Conservation (phyloP, 2,797 vertebrate species). For the Ctenopoma multispine region DNA sequence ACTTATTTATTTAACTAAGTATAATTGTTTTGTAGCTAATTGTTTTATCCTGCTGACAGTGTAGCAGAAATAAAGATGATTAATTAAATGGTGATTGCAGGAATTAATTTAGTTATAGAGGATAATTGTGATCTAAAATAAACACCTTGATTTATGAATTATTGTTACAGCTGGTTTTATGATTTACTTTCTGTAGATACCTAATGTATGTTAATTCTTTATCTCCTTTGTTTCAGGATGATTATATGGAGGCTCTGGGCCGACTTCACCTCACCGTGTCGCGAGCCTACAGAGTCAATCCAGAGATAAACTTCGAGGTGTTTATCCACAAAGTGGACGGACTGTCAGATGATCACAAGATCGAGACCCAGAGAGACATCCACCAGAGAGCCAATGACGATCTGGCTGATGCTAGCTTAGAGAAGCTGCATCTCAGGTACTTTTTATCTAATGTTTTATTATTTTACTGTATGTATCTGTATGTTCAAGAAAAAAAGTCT, state of each 20-base stretch:
- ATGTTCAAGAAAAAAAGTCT: background rate
- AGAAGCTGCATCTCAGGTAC: constrained; percentile 98
- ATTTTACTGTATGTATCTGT: background rate
- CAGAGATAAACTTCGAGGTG: constrained; percentile 99
- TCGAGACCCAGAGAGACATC: constrained; percentile 99
- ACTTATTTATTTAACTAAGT: background rate
- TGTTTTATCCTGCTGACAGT: background rate
- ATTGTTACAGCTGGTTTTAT: background rate
- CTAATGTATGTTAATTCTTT: background rate
- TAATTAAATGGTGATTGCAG: background rate
- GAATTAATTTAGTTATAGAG: background rate
- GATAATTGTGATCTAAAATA: background rate
- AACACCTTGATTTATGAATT: background rate
- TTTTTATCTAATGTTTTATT: constrained; percentile 14
- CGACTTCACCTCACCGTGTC: constrained; percentile 98
- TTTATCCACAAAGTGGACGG: constrained; percentile 99
- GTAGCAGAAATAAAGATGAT: background rate
- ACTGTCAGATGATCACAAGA: constrained; percentile 99
- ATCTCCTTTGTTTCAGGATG: constrained; percentile 85
- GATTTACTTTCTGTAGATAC: background rate
- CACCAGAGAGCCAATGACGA: constrained; percentile 99
- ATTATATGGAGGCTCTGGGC: constrained; percentile 97
- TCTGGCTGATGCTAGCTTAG: constrained; percentile 95
- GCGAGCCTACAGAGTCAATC: constrained; percentile 97
- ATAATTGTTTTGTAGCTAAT: background rate